These are phyloP conservation scores for Microplitis demolitor DNA, from an alignment of 1,140 invertebrate species.

Conservation along the genomic window DNA sequence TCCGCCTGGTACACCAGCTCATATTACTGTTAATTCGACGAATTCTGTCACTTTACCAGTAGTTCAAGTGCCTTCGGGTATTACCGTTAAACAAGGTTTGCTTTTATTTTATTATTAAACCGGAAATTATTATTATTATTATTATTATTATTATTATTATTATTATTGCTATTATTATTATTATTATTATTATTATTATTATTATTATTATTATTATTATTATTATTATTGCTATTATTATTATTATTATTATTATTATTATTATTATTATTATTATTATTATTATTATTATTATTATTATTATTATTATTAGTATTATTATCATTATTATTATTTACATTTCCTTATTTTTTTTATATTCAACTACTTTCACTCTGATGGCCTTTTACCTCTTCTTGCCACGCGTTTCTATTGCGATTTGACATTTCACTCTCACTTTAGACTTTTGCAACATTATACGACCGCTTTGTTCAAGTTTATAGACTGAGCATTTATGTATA, in stretches of 20 bases:
- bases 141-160: not conserved
- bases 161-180: not conserved
- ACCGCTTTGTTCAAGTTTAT: constrained; percentile 12
- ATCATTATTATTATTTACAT: not conserved
- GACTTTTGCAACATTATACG: not conserved
- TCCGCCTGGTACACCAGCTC: constrained; percentile 57
- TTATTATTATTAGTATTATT: not conserved
- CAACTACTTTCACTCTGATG: constrained; percentile 24
- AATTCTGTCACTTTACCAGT: constrained; percentile 52
- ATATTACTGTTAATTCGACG: constrained; percentile 45
- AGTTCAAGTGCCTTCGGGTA: constrained; percentile 53
- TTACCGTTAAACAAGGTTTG: constrained; percentile 61
- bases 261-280: not conserved
- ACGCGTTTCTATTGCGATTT: not conserved
- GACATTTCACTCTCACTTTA: constrained; percentile 20
- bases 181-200: not conserved
- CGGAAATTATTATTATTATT: not conserved
- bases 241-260: not conserved
- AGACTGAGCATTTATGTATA: not conserved
- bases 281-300: not conserved
- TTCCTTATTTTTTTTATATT: constrained; percentile 17
- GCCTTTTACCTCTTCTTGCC: constrained; percentile 22
- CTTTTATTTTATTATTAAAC: constrained; percentile 35
- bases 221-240: not conserved
- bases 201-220: not conserved